A percentile compares a stretch with the other conserved stretches of the same genome.
phyloP scores from a whole-genome alignment of 2,113 vertebrate genomes.

The Etheostoma cragini region DNA sequence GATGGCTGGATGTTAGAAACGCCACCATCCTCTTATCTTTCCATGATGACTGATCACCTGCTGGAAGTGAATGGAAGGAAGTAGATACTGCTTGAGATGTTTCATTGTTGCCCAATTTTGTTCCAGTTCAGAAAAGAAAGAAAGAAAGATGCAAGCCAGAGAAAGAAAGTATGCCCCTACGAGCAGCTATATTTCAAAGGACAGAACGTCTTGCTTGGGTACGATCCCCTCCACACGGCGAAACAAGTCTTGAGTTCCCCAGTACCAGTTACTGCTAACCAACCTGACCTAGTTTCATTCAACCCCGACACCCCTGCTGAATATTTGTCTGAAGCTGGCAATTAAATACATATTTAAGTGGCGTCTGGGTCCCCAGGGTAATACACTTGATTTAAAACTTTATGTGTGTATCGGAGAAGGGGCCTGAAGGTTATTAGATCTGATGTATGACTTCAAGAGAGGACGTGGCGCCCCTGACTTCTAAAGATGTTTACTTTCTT shows the following conservation, averaged over 20 bases:
- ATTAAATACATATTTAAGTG: conserved; percentile 47
- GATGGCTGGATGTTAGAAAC: neutral
- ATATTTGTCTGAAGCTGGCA: conserved; percentile 35
- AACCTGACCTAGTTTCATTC: conserved; percentile 41
- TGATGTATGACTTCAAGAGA: conserved; percentile 54
- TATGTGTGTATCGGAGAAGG: conserved; percentile 11
- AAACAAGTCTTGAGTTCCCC: neutral
- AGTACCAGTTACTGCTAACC: conserved; percentile 6
- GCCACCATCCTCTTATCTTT: neutral
- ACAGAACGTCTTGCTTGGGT: conserved; percentile 5
- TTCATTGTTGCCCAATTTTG: neutral
- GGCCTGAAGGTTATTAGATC: conserved; percentile 63
- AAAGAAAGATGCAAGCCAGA: neutral
- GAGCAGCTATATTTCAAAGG: neutral
- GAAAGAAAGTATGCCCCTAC: neutral
- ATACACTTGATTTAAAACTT: conserved; percentile 51
- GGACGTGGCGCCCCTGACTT: conserved; percentile 33
- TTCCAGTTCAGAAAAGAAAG: neutral
- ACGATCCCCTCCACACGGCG: neutral
- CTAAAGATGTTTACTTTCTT: conserved; percentile 70
- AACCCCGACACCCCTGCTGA: conserved; percentile 12
- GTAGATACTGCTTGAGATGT: neutral
- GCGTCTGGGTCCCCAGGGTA: conserved; percentile 31
- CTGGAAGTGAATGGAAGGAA: neutral
- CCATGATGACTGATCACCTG: neutral